Percentiles rank a stretch among this genome's conserved stretches.
Conservation (phyloP, 2,113 vertebrate genomes). For the Strigops habroptila region DNA sequence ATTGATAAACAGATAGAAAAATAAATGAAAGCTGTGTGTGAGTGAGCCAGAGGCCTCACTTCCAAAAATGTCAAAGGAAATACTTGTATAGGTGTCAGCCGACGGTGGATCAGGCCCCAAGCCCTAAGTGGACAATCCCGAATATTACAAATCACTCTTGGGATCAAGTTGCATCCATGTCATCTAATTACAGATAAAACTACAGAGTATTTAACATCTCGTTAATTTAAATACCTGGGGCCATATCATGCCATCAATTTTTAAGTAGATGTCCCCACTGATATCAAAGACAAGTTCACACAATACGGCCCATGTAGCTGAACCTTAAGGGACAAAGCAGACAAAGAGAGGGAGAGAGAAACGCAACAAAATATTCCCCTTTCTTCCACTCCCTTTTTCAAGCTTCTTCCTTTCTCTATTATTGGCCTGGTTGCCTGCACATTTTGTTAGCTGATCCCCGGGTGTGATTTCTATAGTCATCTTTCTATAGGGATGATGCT, state of each 20-base stretch:
- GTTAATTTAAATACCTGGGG: slow-evolving; percentile 69
- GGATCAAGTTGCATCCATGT: slow-evolving; percentile 46
- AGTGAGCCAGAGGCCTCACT: not conserved
- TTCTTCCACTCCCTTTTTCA: not conserved
- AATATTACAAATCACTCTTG: slow-evolving; percentile 44
- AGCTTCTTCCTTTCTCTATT: not conserved
- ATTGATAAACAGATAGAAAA: not conserved
- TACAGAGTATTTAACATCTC: slow-evolving; percentile 68
- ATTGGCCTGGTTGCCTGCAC: not conserved
- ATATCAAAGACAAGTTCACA: slow-evolving; percentile 55
- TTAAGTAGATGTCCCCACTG: slow-evolving; percentile 57
- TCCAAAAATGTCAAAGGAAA: not conserved
- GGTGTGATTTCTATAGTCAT: not conserved
- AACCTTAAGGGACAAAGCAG: slow-evolving; percentile 32
- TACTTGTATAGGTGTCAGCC: not conserved
- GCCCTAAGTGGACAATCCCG: slow-evolving; percentile 17
- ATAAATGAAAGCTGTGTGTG: not conserved
- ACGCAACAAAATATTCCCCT: not conserved
- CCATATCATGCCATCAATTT: slow-evolving; percentile 59
- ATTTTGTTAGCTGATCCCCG: not conserved
- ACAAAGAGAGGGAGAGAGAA: slow-evolving; percentile 15
- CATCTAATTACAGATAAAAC: slow-evolving; percentile 69
- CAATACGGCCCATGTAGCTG: not conserved
- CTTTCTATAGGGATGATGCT: not conserved
- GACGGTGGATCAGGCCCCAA: not conserved